Conservation (phyloP, 2,797 vertebrate species). For the Podargus strigoides region DNA sequence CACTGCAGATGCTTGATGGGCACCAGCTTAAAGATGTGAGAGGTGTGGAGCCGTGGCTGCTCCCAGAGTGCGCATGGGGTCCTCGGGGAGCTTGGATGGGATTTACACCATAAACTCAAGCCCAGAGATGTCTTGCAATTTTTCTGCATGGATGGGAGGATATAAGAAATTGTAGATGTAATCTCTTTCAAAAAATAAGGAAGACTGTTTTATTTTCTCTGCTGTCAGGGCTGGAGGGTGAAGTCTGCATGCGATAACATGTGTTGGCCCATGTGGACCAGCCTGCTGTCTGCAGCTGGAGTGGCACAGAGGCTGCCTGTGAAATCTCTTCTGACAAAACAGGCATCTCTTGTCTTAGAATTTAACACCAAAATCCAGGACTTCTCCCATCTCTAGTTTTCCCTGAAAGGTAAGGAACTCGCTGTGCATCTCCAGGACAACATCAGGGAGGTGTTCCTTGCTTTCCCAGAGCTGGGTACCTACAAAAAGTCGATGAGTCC, state of each 20-base stretch:
- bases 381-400: neutral
- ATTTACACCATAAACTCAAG: neutral
- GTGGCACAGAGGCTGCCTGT: neutral
- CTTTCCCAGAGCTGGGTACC: neutral
- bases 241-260: fast-evolving
- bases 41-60: neutral
- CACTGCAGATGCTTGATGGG: neutral
- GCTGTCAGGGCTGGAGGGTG: neutral
- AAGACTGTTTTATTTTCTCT: neutral
- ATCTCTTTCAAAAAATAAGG: neutral
- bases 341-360: neutral
- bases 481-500: neutral
- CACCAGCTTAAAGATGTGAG: neutral
- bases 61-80: neutral
- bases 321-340: neutral
- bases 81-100: neutral
- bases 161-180: neutral
- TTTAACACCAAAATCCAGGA: neutral
- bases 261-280: neutral
- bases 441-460: neutral
- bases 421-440: neutral
- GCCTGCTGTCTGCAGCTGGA: neutral
- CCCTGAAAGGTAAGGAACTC: neutral
- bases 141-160: neutral
- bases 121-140: neutral